phyloP scores from a whole-genome alignment of 92 coral and sea anemone genomes.

The Desmophyllum pertusum region DNA sequence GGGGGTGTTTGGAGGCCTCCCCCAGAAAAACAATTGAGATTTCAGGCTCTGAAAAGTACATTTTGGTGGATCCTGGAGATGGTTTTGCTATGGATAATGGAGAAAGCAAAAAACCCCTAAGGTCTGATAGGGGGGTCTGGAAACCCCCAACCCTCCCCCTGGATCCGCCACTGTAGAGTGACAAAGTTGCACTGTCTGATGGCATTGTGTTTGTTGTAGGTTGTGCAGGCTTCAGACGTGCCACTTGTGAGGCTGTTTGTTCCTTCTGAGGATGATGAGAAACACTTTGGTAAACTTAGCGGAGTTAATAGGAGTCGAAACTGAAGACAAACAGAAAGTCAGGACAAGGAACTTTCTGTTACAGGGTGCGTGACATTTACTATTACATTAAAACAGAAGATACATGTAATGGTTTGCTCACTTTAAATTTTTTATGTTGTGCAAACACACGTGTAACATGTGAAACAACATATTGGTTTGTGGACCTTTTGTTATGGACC shows the following conservation, averaged over 20 bases:
- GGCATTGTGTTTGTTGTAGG: slow-evolving; percentile 34
- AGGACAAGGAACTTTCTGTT: background rate
- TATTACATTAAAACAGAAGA: background rate
- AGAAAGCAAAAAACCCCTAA: too few relatives aligned
- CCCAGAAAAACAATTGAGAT: too few relatives aligned
- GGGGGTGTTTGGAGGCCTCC: background rate
- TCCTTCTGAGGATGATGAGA: slow-evolving; percentile 43
- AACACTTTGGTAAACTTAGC: slow-evolving; percentile 35
- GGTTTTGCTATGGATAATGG: too few relatives aligned
- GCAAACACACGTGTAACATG: too few relatives aligned
- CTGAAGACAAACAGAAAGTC: background rate
- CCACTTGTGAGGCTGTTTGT: slow-evolving; percentile 59
- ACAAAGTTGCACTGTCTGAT: background rate
- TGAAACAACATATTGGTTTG: too few relatives aligned
- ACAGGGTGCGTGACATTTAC: slow-evolving; percentile 22
- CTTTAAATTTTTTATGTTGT: too few relatives aligned
- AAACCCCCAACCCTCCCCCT: too few relatives aligned
- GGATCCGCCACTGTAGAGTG: too few relatives aligned
- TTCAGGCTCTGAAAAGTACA: too few relatives aligned
- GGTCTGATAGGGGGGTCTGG: too few relatives aligned
- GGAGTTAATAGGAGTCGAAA: slow-evolving; percentile 43
- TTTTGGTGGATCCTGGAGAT: too few relatives aligned
- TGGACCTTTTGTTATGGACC: too few relatives aligned
- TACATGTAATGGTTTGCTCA: background rate
- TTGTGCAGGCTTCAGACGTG: slow-evolving; percentile 43